phyloP scores from a whole-genome alignment of 2,797 vertebrate genomes.

The Xiphorhynchus erythropygius region DNA sequence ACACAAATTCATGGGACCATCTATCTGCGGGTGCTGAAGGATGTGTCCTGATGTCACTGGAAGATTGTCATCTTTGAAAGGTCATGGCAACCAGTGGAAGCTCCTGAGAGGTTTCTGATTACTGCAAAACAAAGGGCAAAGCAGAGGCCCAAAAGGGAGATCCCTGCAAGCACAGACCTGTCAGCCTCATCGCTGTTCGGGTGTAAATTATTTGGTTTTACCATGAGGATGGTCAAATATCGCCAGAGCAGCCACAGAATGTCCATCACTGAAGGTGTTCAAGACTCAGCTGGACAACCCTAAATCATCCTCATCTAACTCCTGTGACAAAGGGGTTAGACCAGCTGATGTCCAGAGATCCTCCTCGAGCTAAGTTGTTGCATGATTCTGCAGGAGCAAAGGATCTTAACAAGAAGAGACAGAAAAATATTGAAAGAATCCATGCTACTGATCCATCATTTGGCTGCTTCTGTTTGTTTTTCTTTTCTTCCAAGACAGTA shows the following conservation, averaged over 20 bases:
- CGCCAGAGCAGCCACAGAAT: neutral
- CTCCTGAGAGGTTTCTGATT: neutral
- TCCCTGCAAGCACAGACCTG: neutral
- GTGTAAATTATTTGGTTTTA: neutral
- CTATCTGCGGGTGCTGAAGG: neutral
- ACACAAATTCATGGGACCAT: neutral
- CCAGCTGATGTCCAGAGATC: neutral
- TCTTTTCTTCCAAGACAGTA: neutral
- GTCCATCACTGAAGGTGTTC: neutral
- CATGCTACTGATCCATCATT: neutral
- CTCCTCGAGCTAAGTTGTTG: neutral
- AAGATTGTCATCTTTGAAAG: neutral
- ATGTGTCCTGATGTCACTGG: neutral
- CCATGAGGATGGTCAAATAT: accelerated
- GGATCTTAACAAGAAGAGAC: neutral
- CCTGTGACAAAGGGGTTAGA: neutral
- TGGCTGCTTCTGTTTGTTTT: neutral
- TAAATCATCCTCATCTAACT: neutral
- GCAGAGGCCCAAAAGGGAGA: neutral
- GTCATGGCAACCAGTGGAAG: neutral
- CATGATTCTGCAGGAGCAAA: neutral
- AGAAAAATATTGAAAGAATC: neutral
- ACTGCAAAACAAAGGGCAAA: neutral
- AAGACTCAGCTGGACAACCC: neutral
- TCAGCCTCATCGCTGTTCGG: neutral